These are phyloP conservation scores for Corythaeola cristata DNA, from an alignment of 2,113 vertebrate genomes.

Conservation along the genomic window DNA sequence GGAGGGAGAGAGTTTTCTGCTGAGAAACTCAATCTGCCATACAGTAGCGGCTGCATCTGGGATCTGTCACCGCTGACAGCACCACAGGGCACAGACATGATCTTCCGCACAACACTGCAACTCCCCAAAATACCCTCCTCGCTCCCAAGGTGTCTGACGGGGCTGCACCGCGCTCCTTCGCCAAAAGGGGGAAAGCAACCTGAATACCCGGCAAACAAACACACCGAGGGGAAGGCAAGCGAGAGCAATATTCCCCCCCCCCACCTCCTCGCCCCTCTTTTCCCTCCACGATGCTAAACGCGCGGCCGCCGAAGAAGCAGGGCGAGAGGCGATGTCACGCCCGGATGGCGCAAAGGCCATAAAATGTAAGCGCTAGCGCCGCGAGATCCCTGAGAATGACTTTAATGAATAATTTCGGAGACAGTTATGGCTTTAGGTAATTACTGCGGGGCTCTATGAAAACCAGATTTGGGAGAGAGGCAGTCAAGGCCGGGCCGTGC, in stretches of 20 bases:
- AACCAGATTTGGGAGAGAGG: slow-evolving; percentile 62
- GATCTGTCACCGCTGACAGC: slow-evolving; percentile 90
- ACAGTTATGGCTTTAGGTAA: slow-evolving; percentile 74
- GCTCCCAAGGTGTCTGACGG: slow-evolving; percentile 68
- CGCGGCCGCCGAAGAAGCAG: neutral
- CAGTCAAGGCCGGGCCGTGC: neutral
- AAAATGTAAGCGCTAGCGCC: slow-evolving; percentile 43
- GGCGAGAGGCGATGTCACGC: slow-evolving; percentile 53
- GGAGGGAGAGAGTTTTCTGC: slow-evolving; percentile 76
- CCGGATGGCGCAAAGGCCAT: slow-evolving; percentile 36
- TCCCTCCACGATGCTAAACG: neutral
- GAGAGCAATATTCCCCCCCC: neutral
- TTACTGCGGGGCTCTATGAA: slow-evolving; percentile 67
- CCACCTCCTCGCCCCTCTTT: neutral
- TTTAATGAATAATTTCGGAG: slow-evolving; percentile 79
- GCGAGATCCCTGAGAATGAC: slow-evolving; percentile 66
- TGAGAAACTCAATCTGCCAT: slow-evolving; percentile 90
- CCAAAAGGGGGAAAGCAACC: slow-evolving; percentile 30
- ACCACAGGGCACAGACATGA: slow-evolving; percentile 82
- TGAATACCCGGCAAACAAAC: neutral
- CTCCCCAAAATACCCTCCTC: slow-evolving; percentile 76
- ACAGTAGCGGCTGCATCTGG: slow-evolving; percentile 91
- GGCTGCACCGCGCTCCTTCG: neutral
- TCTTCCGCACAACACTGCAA: slow-evolving; percentile 80
- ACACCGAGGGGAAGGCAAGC: neutral